These are phyloP conservation scores for Hippasteria phrygiana DNA, from an alignment of 53 echinoderm and acorn worm species.

Conservation along the genomic window DNA sequence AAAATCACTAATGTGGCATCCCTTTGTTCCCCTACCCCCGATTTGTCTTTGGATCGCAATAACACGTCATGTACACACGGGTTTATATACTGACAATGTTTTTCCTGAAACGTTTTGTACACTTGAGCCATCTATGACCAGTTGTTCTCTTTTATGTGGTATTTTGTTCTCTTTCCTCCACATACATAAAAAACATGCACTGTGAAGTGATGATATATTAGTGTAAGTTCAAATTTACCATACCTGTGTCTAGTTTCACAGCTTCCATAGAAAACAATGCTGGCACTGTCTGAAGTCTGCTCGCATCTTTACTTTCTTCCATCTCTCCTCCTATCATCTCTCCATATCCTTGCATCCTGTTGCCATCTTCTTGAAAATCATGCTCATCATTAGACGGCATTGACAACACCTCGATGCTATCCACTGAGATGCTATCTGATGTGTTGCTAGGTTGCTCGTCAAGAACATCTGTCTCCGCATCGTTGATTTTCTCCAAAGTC, in stretches of 20 bases:
- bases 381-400: not conserved
- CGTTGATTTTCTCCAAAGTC: not conserved
- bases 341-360: not conserved
- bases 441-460: not conserved
- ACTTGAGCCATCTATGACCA: too few species aligned
- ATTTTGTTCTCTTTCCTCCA: too few species aligned
- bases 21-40: too few species aligned
- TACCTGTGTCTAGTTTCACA: not conserved
- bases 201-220: too few species aligned
- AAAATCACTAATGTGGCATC: too few species aligned
- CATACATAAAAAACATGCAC: too few species aligned
- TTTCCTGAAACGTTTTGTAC: too few species aligned
- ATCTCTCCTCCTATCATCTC: not conserved
- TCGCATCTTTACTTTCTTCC: not conserved
- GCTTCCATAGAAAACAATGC: slow-evolving; percentile 9
- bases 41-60: too few species aligned
- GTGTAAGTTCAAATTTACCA: too few species aligned
- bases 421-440: slow-evolving; percentile 25
- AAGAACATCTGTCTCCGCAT: slow-evolving; percentile 1
- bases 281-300: not conserved
- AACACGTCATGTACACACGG: too few species aligned
- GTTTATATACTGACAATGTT: too few species aligned
- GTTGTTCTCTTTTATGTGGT: too few species aligned
- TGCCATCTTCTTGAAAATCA: not conserved
- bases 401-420: slow-evolving; percentile 58